These are phyloP conservation scores for Spinus olivaceus DNA, from an alignment of 2,797 vertebrate genomes.

Conservation along the genomic window DNA sequence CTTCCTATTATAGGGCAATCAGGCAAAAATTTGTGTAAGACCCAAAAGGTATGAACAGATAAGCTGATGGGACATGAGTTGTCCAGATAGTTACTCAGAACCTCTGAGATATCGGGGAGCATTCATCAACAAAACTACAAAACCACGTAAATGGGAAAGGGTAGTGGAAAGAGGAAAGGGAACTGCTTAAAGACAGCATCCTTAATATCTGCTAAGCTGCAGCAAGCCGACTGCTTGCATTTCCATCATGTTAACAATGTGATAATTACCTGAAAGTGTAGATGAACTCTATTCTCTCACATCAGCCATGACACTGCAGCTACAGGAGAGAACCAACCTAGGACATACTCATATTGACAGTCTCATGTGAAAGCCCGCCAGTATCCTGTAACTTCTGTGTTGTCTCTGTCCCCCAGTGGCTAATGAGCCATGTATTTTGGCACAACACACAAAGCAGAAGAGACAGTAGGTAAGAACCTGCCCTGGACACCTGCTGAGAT, in stretches of 20 bases:
- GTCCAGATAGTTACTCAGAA: not conserved
- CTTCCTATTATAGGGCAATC: not conserved
- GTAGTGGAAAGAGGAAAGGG: not conserved
- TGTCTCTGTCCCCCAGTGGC: not conserved
- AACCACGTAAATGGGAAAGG: not conserved
- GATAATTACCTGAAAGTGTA: not conserved
- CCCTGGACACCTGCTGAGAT: not conserved
- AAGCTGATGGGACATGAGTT: not conserved
- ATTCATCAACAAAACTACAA: not conserved
- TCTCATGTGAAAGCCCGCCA: not conserved
- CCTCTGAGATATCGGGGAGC: not conserved
- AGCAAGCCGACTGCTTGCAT: not conserved
- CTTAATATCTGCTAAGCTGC: not conserved
- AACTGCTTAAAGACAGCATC: not conserved
- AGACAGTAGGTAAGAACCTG: not conserved
- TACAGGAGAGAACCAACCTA: not conserved
- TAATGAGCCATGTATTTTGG: not conserved
- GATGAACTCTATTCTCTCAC: not conserved
- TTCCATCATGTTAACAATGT: fast-evolving
- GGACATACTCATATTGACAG: not conserved
- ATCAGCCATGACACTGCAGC: not conserved
- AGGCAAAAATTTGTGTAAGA: not conserved
- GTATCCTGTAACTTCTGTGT: fast-evolving
- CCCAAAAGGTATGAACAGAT: not conserved
- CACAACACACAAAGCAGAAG: not conserved